phyloP scores from a whole-genome alignment of 1,140 invertebrate species.

The Plectrocnemia conspersa region DNA sequence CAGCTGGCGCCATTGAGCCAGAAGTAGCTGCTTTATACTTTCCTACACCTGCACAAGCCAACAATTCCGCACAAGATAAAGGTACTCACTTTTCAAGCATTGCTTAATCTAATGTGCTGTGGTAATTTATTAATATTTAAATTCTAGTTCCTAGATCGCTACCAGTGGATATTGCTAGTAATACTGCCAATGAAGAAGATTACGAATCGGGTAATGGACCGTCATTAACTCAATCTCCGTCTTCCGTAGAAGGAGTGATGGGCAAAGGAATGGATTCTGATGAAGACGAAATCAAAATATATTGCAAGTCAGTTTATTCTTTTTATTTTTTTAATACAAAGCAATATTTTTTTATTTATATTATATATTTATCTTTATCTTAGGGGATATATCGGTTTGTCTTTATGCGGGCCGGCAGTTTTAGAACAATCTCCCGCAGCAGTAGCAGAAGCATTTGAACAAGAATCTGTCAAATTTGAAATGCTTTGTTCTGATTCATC shows the following conservation, averaged over 20 bases:
- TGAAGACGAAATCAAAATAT: constrained; percentile 68
- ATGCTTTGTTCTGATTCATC: constrained; percentile 78
- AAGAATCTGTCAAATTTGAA: constrained; percentile 73
- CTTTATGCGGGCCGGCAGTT: constrained; percentile 28
- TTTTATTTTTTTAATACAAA: neutral
- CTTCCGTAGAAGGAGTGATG: constrained; percentile 76
- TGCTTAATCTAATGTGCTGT: neutral
- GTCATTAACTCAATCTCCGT: constrained; percentile 88
- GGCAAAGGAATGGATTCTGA: constrained; percentile 73
- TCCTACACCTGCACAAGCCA: constrained; percentile 48
- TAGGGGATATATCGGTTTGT: constrained; percentile 32
- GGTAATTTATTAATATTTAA: neutral
- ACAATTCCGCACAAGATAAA: constrained; percentile 12
- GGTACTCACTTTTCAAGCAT: neutral
- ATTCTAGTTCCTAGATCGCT: constrained; percentile 22
- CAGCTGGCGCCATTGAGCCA: constrained; percentile 82
- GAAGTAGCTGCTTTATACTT: constrained; percentile 89
- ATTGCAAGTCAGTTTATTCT: constrained; percentile 51
- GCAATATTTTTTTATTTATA: constrained; percentile 3
- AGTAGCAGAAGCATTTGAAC: constrained; percentile 62
- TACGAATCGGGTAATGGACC: constrained; percentile 92
- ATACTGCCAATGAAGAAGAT: constrained; percentile 74
- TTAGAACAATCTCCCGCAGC: constrained; percentile 23
- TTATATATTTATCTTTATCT: constrained; percentile 8
- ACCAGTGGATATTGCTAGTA: constrained; percentile 24